A percentile compares a stretch with the other conserved stretches of the same genome.
phyloP scores from a whole-genome alignment of 2,888 invertebrate species.

The Ptycholaimellus sp. region DNA sequence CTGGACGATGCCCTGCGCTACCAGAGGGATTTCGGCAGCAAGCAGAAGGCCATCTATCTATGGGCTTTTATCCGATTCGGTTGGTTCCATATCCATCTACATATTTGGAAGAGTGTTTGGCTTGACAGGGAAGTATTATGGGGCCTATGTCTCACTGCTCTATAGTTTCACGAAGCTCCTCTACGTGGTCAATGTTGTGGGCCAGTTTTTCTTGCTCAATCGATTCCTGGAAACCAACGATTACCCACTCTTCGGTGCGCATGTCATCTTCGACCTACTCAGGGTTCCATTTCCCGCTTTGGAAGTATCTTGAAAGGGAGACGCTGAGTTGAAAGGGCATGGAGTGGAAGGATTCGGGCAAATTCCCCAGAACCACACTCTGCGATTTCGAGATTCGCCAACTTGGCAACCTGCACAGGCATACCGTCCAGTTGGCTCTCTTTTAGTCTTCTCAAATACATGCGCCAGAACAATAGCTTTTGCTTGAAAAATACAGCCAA shows the following conservation, averaged over 20 bases:
- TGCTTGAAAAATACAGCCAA: not conserved
- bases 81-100: not conserved
- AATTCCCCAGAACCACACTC: constrained; percentile 27
- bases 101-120: constrained; percentile 3
- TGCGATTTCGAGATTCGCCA: constrained; percentile 26
- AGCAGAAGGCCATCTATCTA: constrained; percentile 14
- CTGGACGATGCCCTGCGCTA: constrained; percentile 30
- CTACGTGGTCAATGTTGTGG: constrained; percentile 29
- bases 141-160: constrained; percentile 29
- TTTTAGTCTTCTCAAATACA: not conserved
- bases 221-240: constrained; percentile 28
- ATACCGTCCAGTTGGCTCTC: constrained; percentile 13
- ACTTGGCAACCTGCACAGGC: constrained; percentile 25
- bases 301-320: no score
- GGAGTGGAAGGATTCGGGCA: constrained; percentile 25
- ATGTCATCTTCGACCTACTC: constrained; percentile 29
- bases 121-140: constrained; percentile 29
- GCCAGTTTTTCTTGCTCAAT: constrained; percentile 31
- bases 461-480: not conserved
- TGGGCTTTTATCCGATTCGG: constrained; percentile 9
- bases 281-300: no score
- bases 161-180: constrained; percentile 28
- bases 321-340: no score
- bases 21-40: constrained; percentile 21
- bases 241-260: constrained; percentile 27